Percentiles rank a stretch among this genome's conserved stretches.
Conservation (phyloP, 1,140 invertebrate species). For the Drosophila lini region DNA sequence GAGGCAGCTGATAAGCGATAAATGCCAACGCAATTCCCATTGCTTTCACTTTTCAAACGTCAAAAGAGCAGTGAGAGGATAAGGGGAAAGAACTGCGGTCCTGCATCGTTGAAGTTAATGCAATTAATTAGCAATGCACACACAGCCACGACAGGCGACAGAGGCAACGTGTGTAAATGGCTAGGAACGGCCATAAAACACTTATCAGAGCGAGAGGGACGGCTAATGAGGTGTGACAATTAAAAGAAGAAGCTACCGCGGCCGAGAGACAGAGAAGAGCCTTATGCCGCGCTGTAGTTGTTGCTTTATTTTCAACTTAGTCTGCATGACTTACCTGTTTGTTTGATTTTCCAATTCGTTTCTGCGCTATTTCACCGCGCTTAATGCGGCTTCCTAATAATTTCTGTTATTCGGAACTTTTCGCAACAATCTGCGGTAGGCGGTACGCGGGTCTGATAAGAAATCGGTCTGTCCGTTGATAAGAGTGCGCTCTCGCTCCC, state of each 20-base stretch:
- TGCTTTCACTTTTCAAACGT: conserved; percentile 39
- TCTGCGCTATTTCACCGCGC: conserved; percentile 12
- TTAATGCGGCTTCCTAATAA: conserved; percentile 9
- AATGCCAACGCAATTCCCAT: conserved; percentile 17
- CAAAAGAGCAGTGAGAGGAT: background rate
- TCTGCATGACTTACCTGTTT: conserved; percentile 33
- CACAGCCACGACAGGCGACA: conserved; percentile 16
- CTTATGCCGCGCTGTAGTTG: background rate
- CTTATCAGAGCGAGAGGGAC: conserved; percentile 35
- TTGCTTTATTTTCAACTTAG: background rate
- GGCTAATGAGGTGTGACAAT: conserved; percentile 74
- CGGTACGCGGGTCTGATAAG: conserved; percentile 35
- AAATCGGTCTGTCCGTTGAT: conserved; percentile 29
- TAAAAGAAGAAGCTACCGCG: conserved; percentile 8
- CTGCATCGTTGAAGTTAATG: conserved; percentile 37
- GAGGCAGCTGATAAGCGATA: conserved; percentile 29
- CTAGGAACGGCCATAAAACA: conserved; percentile 64
- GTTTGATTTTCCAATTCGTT: conserved; percentile 27
- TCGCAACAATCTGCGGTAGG: conserved; percentile 43
- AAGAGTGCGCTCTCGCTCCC: conserved; percentile 27
- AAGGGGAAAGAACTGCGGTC: background rate
- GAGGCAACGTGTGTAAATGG: conserved; percentile 61
- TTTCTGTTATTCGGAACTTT: conserved; percentile 27
- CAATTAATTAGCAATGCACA: conserved; percentile 38
- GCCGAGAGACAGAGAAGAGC: background rate